Percentiles rank a stretch among this genome's conserved stretches.
These are phyloP conservation scores for Euproctis similis DNA, from an alignment of 2,888 invertebrate species.

Conservation along the genomic window DNA sequence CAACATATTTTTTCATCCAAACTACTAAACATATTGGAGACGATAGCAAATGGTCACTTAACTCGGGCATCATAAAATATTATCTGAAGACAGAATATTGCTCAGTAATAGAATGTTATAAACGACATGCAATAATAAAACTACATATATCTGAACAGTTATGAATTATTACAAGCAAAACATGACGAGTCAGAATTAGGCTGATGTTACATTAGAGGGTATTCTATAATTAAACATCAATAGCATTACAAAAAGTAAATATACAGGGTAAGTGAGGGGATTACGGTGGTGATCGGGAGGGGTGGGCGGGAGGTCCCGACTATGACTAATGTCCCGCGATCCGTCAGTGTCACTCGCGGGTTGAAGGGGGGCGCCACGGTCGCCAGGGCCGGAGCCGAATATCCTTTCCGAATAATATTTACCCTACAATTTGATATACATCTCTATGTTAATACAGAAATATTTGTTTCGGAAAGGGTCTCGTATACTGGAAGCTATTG, in stretches of 20 bases:
- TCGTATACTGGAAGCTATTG: conserved; percentile 17
- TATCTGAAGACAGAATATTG: conserved; percentile 20
- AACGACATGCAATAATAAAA: conserved; percentile 29
- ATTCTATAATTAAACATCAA: conserved; percentile 76
- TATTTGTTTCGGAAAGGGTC: conserved; percentile 31
- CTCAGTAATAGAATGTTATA: conserved; percentile 21
- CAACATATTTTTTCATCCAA: too few species aligned
- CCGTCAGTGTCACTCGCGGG: conserved; percentile 80
- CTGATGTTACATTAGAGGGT: conserved; percentile 60
- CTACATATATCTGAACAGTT: conserved; percentile 26
- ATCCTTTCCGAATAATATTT: conserved; percentile 69
- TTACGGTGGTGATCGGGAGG: conserved; percentile 63
- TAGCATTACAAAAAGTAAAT: conserved; percentile 76
- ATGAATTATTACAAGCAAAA: conserved; percentile 59
- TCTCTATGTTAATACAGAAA: conserved; percentile 64
- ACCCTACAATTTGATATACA: conserved; percentile 58
- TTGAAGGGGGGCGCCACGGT: conserved; percentile 59
- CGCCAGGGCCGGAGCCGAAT: conserved; percentile 62
- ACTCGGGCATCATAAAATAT: conserved; percentile 12
- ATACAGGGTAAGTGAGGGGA: conserved; percentile 66
- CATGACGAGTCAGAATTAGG: conserved; percentile 59
- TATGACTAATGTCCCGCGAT: conserved; percentile 82
- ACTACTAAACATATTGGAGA: too few species aligned
- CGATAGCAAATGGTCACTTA: conserved; percentile 3
- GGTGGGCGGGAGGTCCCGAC: conserved; percentile 62